Percentiles rank a stretch among this genome's conserved stretches.
phyloP scores from a whole-genome alignment of 2,797 vertebrate genomes.

The Pithecia hirsuta region DNA sequence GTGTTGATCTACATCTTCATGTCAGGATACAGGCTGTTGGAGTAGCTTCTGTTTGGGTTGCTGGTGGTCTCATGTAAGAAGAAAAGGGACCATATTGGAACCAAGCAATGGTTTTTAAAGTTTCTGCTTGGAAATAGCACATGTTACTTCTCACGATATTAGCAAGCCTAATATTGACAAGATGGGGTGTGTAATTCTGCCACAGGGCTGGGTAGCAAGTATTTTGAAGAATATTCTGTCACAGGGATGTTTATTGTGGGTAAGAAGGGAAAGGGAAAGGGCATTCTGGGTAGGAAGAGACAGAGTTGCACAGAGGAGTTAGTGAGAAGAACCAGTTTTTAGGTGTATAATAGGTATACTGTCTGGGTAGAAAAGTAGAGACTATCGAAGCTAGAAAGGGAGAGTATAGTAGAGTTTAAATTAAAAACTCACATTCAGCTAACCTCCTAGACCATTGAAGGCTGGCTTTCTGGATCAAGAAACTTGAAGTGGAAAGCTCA shows the following conservation, averaged over 20 bases:
- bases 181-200: background rate
- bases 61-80: constrained; percentile 10
- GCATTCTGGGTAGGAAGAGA: background rate
- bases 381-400: background rate
- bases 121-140: background rate
- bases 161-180: background rate
- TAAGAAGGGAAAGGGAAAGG: background rate
- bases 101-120: background rate
- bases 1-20: background rate
- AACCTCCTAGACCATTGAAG: background rate
- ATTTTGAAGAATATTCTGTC: constrained; percentile 6
- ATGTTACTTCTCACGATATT: background rate
- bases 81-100: background rate
- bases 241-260: background rate
- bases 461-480: background rate
- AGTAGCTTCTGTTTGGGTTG: background rate
- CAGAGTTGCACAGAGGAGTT: background rate
- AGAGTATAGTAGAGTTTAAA: background rate
- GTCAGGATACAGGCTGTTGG: background rate
- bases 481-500: background rate
- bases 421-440: background rate
- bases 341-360: background rate
- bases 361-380: background rate
- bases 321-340: background rate
- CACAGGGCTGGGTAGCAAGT: background rate